Conservation (phyloP, 2,888 invertebrate species). For the Eristalis pertinax region DNA sequence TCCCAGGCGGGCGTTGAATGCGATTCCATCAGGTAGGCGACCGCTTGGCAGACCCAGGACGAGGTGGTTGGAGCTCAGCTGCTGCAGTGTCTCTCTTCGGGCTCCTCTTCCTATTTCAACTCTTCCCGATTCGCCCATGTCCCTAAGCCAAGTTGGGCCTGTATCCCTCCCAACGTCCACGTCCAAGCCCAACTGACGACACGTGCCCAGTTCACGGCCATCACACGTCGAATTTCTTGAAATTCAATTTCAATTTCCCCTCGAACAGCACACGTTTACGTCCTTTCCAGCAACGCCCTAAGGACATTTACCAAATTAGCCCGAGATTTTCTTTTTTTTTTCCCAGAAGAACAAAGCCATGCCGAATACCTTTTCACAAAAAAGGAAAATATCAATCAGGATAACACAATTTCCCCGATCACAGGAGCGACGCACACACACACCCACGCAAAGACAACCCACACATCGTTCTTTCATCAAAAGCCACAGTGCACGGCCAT, state of each 20-base stretch:
- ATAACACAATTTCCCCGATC: constrained; percentile 28
- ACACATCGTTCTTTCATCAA: constrained; percentile 7
- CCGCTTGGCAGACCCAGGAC: too few species aligned
- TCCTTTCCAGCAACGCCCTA: neutral
- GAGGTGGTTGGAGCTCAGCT: too few species aligned
- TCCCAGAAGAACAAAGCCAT: neutral
- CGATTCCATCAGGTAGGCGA: too few species aligned
- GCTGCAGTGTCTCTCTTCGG: too few species aligned
- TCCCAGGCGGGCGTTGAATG: too few species aligned
- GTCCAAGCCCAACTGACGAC: neutral
- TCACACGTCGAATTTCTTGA: neutral
- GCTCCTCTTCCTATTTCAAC: too few species aligned
- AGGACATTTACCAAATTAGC: constrained; percentile 12
- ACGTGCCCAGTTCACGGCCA: neutral
- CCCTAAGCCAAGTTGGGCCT: too few species aligned
- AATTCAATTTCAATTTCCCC: neutral
- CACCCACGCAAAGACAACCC: neutral
- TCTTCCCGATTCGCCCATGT: too few species aligned
- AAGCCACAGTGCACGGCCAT: neutral
- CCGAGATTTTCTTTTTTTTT: neutral
- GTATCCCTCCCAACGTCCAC: too few species aligned
- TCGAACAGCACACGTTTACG: neutral
- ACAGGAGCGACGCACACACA: neutral
- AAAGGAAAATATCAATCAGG: constrained; percentile 39
- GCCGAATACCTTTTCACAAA: neutral